Evolutionary conservation across 2,113 vertebrate genomes (phyloP), one percentile per base, ranked within the genome.

Genomic region (Peromyscus polionotus): DNA sequence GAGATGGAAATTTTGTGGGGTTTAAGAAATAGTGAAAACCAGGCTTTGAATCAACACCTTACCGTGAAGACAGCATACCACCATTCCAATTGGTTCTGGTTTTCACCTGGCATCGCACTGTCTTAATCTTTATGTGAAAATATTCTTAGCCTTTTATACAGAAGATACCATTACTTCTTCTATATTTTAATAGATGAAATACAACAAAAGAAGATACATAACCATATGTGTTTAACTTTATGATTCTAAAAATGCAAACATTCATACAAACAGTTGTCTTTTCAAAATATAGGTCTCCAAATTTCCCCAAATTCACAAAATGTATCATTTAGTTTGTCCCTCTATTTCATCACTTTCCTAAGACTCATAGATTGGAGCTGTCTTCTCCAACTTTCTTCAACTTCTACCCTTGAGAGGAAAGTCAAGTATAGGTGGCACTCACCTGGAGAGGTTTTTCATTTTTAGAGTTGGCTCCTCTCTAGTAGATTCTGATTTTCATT

Each of bases 1-100:
- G 13, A 79, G 19, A 90, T n/a, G 70, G 31, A 36, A 59, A 13
- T 51, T 93, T 63, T 94, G 68, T 90, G 39, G 28, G 54, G 45
- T 93, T 61, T 80, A 61, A 65, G 59, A 92, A 90, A 51, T 63
- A 31, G 83, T 79, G n/a, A 93, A 96, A 94, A 90, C 4, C 19
- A 87, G 8, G 67, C 4, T 92, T 95, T 39, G 36, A 75, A 39
- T 88, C 81, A 79, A 57, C 33, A 57, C 1, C 63, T 36, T 54
- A 39, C 3, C 68, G 51, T 94, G 31, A 59, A 42, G 81, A 31
- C 31, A 22, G 9, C 51, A 33, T 86, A 33, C 33, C 20, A 6
- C 70, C 83, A 57, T 86, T 85, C 6, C 16, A 33, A 7, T 48
- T 84, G 12, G 42, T 76, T 22, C 4, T 39, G 59, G 39, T 79